Conservation (phyloP, 2,113 vertebrate genomes). For the Stigmatopora argus region DNA sequence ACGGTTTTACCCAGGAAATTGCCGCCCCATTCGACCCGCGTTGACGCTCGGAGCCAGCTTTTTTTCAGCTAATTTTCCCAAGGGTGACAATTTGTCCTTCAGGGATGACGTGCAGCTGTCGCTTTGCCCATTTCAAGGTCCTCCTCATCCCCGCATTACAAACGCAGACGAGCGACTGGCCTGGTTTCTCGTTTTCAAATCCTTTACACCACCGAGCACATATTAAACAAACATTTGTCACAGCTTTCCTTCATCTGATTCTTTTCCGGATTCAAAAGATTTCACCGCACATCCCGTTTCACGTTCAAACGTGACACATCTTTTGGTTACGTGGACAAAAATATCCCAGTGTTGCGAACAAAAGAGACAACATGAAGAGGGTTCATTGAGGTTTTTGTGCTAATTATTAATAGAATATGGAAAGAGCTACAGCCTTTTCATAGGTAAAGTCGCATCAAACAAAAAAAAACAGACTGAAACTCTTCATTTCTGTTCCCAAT, state of each 20-base stretch:
- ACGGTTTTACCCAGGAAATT: slow-evolving; percentile 7
- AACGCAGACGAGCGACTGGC: neutral
- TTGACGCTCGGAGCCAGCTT: neutral
- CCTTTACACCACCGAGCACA: neutral
- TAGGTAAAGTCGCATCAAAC: neutral
- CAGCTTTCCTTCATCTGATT: slow-evolving; percentile 44
- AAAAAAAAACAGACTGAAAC: neutral
- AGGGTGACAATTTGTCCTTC: slow-evolving; percentile 9
- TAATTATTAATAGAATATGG: neutral
- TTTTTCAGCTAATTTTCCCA: slow-evolving; percentile 14
- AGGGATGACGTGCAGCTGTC: slow-evolving; percentile 11
- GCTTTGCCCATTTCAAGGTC: neutral
- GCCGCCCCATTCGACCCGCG: slow-evolving; percentile 10
- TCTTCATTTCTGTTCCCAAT: neutral
- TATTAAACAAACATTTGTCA: neutral
- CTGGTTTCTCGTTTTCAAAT: neutral
- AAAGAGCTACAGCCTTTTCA: neutral
- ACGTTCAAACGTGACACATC: slow-evolving; percentile 20
- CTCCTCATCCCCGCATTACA: neutral
- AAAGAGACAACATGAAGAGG: neutral
- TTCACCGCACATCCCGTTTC: slow-evolving; percentile 54
- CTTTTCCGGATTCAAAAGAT: slow-evolving; percentile 16
- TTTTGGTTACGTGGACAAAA: slow-evolving; percentile 8
- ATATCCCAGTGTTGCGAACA: neutral
- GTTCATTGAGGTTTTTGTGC: neutral